Conservation (phyloP, 2,113 vertebrate species). For the Chlamydotis undulata region DNA sequence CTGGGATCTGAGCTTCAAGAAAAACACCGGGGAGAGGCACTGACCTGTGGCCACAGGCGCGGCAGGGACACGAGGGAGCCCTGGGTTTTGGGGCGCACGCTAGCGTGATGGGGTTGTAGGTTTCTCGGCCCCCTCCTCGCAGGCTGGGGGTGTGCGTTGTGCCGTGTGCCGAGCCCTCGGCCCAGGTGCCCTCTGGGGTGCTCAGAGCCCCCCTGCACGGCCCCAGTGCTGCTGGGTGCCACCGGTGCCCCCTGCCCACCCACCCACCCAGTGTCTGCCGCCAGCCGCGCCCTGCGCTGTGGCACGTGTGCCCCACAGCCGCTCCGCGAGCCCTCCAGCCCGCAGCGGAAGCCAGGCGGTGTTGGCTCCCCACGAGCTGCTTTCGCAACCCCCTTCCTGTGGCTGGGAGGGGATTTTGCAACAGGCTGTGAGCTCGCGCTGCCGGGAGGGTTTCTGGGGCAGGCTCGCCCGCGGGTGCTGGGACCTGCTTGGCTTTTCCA, state of each 20-base stretch:
- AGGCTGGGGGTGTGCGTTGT: not conserved
- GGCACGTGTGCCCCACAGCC: not conserved
- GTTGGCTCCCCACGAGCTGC: not conserved
- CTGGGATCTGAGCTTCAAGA: not conserved
- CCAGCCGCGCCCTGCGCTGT: not conserved
- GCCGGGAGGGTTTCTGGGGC: not conserved
- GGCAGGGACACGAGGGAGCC: not conserved
- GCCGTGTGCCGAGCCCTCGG: not conserved
- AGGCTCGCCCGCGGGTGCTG: fast-evolving
- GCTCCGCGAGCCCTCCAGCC: not conserved
- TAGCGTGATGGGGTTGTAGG: too few species aligned
- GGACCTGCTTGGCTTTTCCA: not conserved
- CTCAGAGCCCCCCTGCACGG: not conserved
- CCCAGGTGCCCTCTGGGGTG: not conserved
- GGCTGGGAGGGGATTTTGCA: not conserved
- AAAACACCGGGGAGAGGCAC: not conserved
- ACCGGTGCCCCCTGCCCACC: fast-evolving
- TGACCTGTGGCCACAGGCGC: fast-evolving
- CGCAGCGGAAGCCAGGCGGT: not conserved
- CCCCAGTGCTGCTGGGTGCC: not conserved
- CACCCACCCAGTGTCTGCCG: not conserved
- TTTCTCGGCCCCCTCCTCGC: fast-evolving
- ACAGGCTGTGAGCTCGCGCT: not conserved
- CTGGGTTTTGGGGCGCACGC: not conserved
- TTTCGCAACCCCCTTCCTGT: not conserved